phyloP scores from a whole-genome alignment of 2,888 invertebrate genomes.

The Rhagonycha fulva region DNA sequence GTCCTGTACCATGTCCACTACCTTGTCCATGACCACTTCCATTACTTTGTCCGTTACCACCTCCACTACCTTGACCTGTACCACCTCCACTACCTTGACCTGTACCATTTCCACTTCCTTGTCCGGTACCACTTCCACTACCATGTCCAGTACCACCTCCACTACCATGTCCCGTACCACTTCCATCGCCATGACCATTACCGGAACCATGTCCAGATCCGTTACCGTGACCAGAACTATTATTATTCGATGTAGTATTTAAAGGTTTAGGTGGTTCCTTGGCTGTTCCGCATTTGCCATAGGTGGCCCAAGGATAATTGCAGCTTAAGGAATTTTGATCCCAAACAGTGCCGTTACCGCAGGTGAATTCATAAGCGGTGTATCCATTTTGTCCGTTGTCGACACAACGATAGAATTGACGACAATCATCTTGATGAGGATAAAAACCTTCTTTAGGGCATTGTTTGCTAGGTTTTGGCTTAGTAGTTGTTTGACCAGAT shows the following conservation, averaged over 20 bases:
- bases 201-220: neutral
- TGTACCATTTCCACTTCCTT: neutral
- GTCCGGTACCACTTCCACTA: neutral
- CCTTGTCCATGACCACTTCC: neutral
- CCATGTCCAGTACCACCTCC: neutral
- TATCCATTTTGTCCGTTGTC: conserved; percentile 63
- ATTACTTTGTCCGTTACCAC: neutral
- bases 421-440: conserved; percentile 69
- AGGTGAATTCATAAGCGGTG: conserved; percentile 71
- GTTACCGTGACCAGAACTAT: neutral
- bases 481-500: neutral
- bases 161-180: neutral
- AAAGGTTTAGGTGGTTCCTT: neutral
- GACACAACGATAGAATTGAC: conserved; percentile 79
- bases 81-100: neutral
- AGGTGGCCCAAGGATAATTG: conserved; percentile 27
- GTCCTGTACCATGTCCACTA: neutral
- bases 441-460: conserved; percentile 56
- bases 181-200: neutral
- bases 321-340: conserved; percentile 19
- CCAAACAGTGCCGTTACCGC: conserved; percentile 59
- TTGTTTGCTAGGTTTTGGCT: neutral
- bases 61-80: neutral
- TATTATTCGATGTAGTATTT: neutral
- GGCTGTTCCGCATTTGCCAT: conserved; percentile 31